These are phyloP conservation scores for Conus ventricosus DNA, from an alignment of 1,140 invertebrate species.

Conservation along the genomic window DNA sequence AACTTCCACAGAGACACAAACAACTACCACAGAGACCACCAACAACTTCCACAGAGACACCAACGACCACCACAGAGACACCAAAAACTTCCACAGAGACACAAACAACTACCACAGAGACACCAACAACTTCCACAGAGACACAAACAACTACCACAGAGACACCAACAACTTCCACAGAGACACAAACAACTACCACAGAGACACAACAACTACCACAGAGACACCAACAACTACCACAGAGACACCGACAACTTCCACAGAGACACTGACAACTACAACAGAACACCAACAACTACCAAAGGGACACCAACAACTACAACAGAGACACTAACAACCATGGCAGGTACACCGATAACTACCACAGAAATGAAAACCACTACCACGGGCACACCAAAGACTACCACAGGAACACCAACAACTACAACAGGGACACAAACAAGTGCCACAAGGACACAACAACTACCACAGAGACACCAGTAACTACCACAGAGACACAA, in stretches of 20 bases:
- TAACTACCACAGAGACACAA: slow-evolving; percentile 21
- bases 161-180: neutral
- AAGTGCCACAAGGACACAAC: neutral
- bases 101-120: slow-evolving; percentile 8
- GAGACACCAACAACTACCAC: slow-evolving; percentile 13
- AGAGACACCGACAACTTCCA: neutral
- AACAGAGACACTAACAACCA: neutral
- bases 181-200: neutral
- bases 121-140: slow-evolving; percentile 19
- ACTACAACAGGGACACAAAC: neutral
- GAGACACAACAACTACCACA: slow-evolving; percentile 14
- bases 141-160: slow-evolving; percentile 10
- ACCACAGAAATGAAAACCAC: neutral
- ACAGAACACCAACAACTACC: neutral
- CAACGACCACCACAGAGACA: no score
- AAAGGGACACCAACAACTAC: neutral
- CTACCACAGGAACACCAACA: slow-evolving; percentile 10
- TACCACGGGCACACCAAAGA: neutral
- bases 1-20: neutral
- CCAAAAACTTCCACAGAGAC: neutral
- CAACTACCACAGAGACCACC: neutral
- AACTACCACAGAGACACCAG: slow-evolving; percentile 1
- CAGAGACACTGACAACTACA: neutral
- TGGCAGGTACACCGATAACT: neutral
- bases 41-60: slow-evolving; percentile 19